Conservation (phyloP, 1,140 invertebrate species). For the Seison nebaliae region DNA sequence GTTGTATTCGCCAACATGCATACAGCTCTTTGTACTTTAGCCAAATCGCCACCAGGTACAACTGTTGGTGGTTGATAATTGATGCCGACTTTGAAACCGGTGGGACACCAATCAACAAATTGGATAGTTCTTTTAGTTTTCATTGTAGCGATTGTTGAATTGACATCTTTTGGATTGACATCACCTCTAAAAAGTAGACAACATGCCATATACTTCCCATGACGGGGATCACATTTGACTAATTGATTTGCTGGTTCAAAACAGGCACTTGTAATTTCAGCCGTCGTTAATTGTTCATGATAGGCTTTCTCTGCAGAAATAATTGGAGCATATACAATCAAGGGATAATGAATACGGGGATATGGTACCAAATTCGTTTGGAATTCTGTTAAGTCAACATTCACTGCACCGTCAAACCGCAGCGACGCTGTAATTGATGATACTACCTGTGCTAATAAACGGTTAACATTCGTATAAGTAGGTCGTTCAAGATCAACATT, state of each 20-base stretch:
- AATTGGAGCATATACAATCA: slow-evolving; percentile 23
- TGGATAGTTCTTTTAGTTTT: slow-evolving; percentile 12
- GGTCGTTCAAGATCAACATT: slow-evolving; percentile 42
- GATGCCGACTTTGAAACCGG: slow-evolving; percentile 36
- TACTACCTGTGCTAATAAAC: slow-evolving; percentile 42
- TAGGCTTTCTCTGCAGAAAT: slow-evolving; percentile 16
- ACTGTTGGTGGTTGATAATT: slow-evolving; percentile 48
- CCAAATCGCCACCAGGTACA: slow-evolving; percentile 40
- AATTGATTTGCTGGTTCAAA: slow-evolving; percentile 65
- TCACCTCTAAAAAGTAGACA: slow-evolving; percentile 21
- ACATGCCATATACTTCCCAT: slow-evolving; percentile 59
- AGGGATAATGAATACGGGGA: slow-evolving; percentile 23
- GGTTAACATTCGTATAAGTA: slow-evolving; percentile 51
- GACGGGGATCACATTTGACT: slow-evolving; percentile 60
- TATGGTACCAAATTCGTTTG: slow-evolving; percentile 30
- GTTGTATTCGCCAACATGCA: slow-evolving; percentile 53
- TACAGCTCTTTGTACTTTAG: slow-evolving; percentile 35
- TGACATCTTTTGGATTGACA: slow-evolving; percentile 46
- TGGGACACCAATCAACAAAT: slow-evolving; percentile 14
- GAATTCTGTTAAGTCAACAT: slow-evolving; percentile 54
- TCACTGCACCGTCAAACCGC: slow-evolving; percentile 57
- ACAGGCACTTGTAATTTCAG: slow-evolving; percentile 31
- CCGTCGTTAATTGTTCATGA: slow-evolving; percentile 18
- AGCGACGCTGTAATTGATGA: slow-evolving; percentile 35
- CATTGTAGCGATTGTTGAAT: slow-evolving; percentile 39